Conservation (phyloP, 2,797 vertebrate species). For the Balearica regulorum region DNA sequence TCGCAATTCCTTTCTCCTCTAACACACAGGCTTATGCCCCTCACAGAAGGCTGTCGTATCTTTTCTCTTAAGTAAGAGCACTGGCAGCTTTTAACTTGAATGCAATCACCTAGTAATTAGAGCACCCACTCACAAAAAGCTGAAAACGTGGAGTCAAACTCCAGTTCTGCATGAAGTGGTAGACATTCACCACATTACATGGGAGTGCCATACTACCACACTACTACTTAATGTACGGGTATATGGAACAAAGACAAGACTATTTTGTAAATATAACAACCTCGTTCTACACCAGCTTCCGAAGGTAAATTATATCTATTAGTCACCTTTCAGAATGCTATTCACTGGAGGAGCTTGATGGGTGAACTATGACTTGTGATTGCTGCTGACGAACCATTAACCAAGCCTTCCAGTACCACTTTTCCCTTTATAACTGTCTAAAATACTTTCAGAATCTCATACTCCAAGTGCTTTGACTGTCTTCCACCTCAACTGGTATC, state of each 20-base stretch:
- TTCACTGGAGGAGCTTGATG: not conserved
- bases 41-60: not conserved
- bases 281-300: not conserved
- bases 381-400: not conserved
- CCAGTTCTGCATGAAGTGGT: not conserved
- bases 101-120: not conserved
- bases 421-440: not conserved
- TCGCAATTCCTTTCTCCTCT: not conserved
- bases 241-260: not conserved
- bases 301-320: not conserved
- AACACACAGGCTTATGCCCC: not conserved
- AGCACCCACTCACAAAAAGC: not conserved
- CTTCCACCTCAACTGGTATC: not conserved
- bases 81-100: not conserved
- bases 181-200: not conserved
- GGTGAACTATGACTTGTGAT: not conserved
- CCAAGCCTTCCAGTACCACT: not conserved
- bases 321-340: not conserved
- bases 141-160: not conserved
- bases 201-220: not conserved
- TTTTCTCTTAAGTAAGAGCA: not conserved
- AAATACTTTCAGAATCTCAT: not conserved
- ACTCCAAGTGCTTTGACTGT: not conserved
- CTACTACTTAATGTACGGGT: not conserved
- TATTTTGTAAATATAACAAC: not conserved